phyloP scores from a whole-genome alignment of 1,140 invertebrate genomes.

The Anadara kagoshimensis region DNA sequence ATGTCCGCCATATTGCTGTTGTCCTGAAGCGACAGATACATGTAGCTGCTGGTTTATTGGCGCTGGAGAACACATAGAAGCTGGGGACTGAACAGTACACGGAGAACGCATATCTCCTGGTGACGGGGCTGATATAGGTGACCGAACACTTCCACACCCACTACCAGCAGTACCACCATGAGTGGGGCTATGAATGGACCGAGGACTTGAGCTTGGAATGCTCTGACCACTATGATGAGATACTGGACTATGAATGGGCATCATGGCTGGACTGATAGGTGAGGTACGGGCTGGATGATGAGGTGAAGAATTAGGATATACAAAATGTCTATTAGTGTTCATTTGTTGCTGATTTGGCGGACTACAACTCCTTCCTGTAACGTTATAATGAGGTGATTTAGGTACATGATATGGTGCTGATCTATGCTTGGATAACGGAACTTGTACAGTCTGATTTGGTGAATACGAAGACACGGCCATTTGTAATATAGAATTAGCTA shows the following conservation, averaged over 20 bases:
- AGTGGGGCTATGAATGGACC: conserved; percentile 63
- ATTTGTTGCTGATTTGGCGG: conserved; percentile 34
- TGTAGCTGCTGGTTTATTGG: conserved; percentile 53
- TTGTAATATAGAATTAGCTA: conserved; percentile 71
- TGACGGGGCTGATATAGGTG: conserved; percentile 42
- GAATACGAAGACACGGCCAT: conserved; percentile 67
- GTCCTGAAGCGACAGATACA: conserved; percentile 31
- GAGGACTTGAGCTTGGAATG: conserved; percentile 58
- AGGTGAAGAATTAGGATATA: conserved; percentile 56
- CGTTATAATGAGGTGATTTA: conserved; percentile 33
- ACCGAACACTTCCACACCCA: conserved; percentile 44
- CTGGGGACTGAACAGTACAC: conserved; percentile 42
- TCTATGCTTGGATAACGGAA: conserved; percentile 62
- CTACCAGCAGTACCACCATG: too few relatives aligned
- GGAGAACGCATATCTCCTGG: conserved; percentile 46
- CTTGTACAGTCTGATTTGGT: conserved; percentile 63
- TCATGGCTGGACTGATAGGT: conserved; percentile 58
- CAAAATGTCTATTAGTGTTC: conserved; percentile 48
- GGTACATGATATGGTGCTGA: conserved; percentile 66
- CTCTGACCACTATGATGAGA: conserved; percentile 61
- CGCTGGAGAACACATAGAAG: too few relatives aligned
- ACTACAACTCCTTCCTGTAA: conserved; percentile 28
- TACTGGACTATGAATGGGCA: conserved; percentile 55
- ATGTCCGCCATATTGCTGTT: conserved; percentile 23
- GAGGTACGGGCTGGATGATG: conserved; percentile 54